A percentile compares a stretch with the other conserved stretches of the same genome.
Evolutionary conservation across 2,113 vertebrate genomes (phyloP).

Genomic region (Oriolus oriolus): DNA sequence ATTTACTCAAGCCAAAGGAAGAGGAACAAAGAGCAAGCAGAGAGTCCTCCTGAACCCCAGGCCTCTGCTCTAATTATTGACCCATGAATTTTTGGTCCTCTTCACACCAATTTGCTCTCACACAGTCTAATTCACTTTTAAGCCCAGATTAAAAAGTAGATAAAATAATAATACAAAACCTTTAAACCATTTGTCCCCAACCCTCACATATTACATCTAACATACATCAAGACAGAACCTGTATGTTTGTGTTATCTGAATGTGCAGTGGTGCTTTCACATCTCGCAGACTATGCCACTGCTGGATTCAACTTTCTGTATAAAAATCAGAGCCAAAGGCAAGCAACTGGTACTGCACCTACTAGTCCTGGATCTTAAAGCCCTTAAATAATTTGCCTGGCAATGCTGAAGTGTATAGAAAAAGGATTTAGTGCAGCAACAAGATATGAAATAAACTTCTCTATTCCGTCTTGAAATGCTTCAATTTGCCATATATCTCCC

Average conservation of each 20-base stretch:
- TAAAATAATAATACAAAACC: background rate
- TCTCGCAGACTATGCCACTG: background rate
- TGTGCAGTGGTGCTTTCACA: background rate
- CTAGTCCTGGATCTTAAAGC: background rate
- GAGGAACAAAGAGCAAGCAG: background rate
- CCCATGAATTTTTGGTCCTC: background rate
- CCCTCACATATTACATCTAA: background rate
- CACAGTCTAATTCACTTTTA: background rate
- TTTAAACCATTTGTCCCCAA: background rate
- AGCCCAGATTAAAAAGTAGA: background rate
- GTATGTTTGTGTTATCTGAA: background rate
- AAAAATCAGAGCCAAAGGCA: background rate
- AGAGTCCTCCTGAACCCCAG: background rate
- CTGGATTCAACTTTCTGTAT: background rate
- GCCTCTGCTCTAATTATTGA: background rate
- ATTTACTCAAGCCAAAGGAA: background rate
- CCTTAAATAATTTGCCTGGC: background rate
- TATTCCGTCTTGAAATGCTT: constrained; percentile 15
- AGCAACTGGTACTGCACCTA: background rate
- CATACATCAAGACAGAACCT: background rate
- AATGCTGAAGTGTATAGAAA: background rate
- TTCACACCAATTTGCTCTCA: background rate
- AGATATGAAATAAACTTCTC: constrained; percentile 26
- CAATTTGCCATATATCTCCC: background rate
- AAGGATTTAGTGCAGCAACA: background rate